These are phyloP conservation scores for Heliconius erato DNA, from an alignment of 2,888 invertebrate genomes.

Conservation along the genomic window DNA sequence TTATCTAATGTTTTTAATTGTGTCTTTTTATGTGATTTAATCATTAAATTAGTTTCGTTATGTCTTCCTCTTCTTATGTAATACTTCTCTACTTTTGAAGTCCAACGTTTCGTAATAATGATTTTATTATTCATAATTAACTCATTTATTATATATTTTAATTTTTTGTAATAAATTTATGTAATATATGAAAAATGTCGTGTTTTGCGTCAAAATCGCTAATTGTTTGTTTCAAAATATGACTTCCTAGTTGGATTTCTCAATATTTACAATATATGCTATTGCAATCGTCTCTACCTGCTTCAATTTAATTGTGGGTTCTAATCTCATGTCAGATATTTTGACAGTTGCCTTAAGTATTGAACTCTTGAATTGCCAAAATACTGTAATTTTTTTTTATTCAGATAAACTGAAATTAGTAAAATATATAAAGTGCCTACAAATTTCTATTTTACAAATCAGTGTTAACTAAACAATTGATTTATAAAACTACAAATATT, in stretches of 20 bases:
- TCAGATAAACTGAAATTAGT: too few species aligned
- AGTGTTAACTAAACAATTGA: too few species aligned
- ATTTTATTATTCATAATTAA: constrained; percentile 12
- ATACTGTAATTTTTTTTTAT: too few species aligned
- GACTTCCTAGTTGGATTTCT: background rate
- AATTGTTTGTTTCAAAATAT: background rate
- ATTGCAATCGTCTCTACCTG: too few species aligned
- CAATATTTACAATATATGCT: background rate
- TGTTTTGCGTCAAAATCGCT: background rate
- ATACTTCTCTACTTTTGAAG: constrained; percentile 1
- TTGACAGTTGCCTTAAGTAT: background rate
- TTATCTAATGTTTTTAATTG: constrained; percentile 4
- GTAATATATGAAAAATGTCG: background rate
- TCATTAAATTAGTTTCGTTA: constrained; percentile 10
- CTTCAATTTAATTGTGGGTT: background rate
- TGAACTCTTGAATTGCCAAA: background rate
- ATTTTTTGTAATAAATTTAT: constrained; percentile 3
- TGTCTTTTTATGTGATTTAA: constrained; percentile 16
- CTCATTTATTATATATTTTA: background rate
- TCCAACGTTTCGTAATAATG: constrained; percentile 17
- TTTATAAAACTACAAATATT: background rate
- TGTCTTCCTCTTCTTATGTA: constrained; percentile 17
- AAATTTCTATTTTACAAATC: too few species aligned
- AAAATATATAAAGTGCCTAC: too few species aligned
- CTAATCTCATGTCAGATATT: too few species aligned